These are phyloP conservation scores for Drosophila subobscura DNA, from an alignment of 1,140 invertebrate species.

Conservation along the genomic window DNA sequence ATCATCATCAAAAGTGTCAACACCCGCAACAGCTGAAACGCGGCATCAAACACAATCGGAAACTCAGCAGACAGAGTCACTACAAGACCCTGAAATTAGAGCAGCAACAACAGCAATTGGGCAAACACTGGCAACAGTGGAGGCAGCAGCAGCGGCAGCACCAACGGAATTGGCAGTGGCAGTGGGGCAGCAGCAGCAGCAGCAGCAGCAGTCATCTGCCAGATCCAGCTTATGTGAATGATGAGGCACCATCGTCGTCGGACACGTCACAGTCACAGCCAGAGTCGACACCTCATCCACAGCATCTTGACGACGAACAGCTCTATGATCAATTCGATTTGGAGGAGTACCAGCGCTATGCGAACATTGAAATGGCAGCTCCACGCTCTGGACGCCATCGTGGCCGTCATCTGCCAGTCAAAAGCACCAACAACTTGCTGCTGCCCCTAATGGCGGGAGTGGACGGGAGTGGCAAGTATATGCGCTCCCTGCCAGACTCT, in stretches of 20 bases:
- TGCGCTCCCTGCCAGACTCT: slow-evolving; percentile 74
- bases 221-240: slow-evolving; percentile 51
- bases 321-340: slow-evolving; percentile 49
- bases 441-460: slow-evolving; percentile 28
- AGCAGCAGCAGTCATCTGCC: slow-evolving; percentile 33
- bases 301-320: slow-evolving; percentile 1
- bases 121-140: slow-evolving; percentile 59
- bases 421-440: slow-evolving; percentile 31
- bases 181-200: slow-evolving; percentile 35
- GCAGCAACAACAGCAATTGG: slow-evolving; percentile 57
- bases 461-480: slow-evolving; percentile 62
- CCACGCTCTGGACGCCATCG: slow-evolving; percentile 75
- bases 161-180: slow-evolving; percentile 56
- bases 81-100: slow-evolving; percentile 59
- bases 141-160: slow-evolving; percentile 14
- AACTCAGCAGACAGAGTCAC: slow-evolving; percentile 45
- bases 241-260: slow-evolving; percentile 29
- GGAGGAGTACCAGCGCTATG: slow-evolving; percentile 66
- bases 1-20: slow-evolving; percentile 28
- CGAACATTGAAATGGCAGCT: slow-evolving; percentile 54
- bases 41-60: slow-evolving; percentile 24
- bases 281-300: neutral
- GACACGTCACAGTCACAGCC: slow-evolving; percentile 5
- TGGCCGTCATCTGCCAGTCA: slow-evolving; percentile 57
- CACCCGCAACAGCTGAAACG: slow-evolving; percentile 19